These are phyloP conservation scores for Drosophila ohnishii DNA, from an alignment of 1,140 invertebrate genomes.

Conservation along the genomic window DNA sequence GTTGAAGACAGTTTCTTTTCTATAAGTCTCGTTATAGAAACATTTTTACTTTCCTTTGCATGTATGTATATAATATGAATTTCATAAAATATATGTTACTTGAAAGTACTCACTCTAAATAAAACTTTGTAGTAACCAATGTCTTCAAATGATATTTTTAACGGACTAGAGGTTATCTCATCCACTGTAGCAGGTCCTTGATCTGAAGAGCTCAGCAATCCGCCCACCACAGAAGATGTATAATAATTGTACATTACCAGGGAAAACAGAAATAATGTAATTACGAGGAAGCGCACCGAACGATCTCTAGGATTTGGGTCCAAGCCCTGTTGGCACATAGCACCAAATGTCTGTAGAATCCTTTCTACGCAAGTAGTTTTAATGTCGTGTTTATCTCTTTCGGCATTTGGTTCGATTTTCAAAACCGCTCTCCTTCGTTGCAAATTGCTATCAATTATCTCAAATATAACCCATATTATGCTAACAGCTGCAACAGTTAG, in stretches of 20 bases:
- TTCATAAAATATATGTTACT: neutral
- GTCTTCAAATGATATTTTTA: slow-evolving; percentile 77
- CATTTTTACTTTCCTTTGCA: slow-evolving; percentile 56
- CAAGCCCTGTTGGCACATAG: slow-evolving; percentile 73
- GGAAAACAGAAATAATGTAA: slow-evolving; percentile 72
- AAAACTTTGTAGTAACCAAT: slow-evolving; percentile 81
- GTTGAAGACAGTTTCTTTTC: slow-evolving; percentile 51
- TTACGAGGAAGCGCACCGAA: slow-evolving; percentile 62
- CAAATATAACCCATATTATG: slow-evolving; percentile 60
- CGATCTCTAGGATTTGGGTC: slow-evolving; percentile 59
- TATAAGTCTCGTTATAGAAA: slow-evolving; percentile 49
- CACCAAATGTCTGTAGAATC: slow-evolving; percentile 60
- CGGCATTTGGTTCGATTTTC: neutral
- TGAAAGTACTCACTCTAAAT: slow-evolving; percentile 60
- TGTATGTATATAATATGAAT: neutral
- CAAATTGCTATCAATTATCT: slow-evolving; percentile 34
- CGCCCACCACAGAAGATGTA: slow-evolving; percentile 80
- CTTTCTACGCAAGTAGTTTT: slow-evolving; percentile 45
- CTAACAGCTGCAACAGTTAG: slow-evolving; percentile 42
- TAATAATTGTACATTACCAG: slow-evolving; percentile 80
- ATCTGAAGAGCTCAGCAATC: slow-evolving; percentile 67
- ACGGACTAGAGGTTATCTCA: slow-evolving; percentile 63
- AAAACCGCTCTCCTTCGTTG: neutral
- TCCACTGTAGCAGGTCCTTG: slow-evolving; percentile 66
- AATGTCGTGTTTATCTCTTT: neutral